Base-by-base conservation (phyloP, 2,113 vertebrate genomes). In the Trinectes maculatus region DNA sequence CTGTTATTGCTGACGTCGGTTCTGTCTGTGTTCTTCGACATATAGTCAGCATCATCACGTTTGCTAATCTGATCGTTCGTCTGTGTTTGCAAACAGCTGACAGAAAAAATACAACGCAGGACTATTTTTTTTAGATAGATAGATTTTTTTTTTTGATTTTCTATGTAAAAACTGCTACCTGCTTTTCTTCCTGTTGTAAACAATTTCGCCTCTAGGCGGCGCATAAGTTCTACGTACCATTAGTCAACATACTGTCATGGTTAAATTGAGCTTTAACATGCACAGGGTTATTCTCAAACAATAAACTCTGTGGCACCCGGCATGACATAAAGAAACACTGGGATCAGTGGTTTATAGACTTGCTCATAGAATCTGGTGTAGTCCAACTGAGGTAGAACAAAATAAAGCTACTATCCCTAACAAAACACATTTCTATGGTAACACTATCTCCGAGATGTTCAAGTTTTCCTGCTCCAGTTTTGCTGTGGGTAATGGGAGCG, bases 161-260 rank as follows among this genome's bases (percentile, higher is more conserved):
- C n/a, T n/a, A n/a, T n/a, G n/a, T n/a, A n/a, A n/a, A n/a, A n/a
- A n/a, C n/a, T n/a, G n/a, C n/a, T n/a, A n/a, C n/a, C n/a, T n/a
- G n/a, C n/a, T n/a, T n/a, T n/a, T n/a, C n/a, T n/a, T n/a, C n/a
- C n/a, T n/a, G n/a, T n/a, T n/a, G n/a, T n/a, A n/a, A n/a, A 29
- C 8, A 26, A 11, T 39, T 16, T 61, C 15, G 58, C 84, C 88
- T 85, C 87, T 53, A 89, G 89, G 64, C 87, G 85, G 83, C 88
- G n/a, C 1, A 8, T 49, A 36, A 18, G 71, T 33, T 74, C 77
- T 18, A 66, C 33, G 22, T 28, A 52, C 21, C 37, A 51, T 33
- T 31, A 26, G 42, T 33, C 6, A 53, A 1, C 25, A 25, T 39
- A 8, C 29, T n/a, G 34, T 54, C 31, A n/a, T 15, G 31, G 22